Percentiles rank a stretch among this genome's conserved stretches.
phyloP scores from a whole-genome alignment of 2,888 invertebrate genomes.

The Phymatocera aterrima region DNA sequence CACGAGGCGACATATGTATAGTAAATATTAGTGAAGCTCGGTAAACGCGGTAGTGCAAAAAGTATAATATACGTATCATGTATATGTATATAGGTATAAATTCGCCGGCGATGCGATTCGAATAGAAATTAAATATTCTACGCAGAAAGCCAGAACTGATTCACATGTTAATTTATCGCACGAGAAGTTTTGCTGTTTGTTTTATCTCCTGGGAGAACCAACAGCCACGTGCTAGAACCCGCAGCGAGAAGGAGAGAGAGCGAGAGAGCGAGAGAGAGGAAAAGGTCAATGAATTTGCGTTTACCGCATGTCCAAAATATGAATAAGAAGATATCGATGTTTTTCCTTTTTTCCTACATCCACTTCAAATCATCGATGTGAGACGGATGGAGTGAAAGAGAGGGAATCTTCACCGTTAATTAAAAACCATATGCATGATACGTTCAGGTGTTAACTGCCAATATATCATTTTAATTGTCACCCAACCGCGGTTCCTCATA shows the following conservation, averaged over 20 bases:
- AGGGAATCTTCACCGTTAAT: constrained; percentile 1
- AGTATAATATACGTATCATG: no score
- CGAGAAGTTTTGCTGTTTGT: constrained; percentile 16
- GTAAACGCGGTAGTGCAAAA: no score
- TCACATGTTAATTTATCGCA: constrained; percentile 30
- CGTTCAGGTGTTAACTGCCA: neutral
- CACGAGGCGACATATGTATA: neutral
- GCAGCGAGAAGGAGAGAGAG: neutral
- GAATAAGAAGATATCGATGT: neutral
- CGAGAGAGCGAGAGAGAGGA: neutral
- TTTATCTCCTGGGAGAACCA: constrained; percentile 7
- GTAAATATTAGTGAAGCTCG: no score
- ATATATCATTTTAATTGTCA: constrained; percentile 36
- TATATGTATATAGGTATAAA: no score
- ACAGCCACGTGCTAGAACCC: constrained; percentile 27
- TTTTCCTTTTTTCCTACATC: neutral
- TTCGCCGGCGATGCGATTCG: neutral
- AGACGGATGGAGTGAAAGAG: neutral
- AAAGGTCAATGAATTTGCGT: constrained; percentile 30
- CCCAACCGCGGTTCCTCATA: neutral
- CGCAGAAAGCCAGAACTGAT: constrained; percentile 35
- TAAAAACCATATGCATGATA: constrained; percentile 10
- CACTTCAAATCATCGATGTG: no score
- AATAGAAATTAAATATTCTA: constrained; percentile 10
- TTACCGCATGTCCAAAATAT: neutral